These are phyloP conservation scores for Abscondita cerata DNA, from an alignment of 2,888 invertebrate species.

Conservation along the genomic window DNA sequence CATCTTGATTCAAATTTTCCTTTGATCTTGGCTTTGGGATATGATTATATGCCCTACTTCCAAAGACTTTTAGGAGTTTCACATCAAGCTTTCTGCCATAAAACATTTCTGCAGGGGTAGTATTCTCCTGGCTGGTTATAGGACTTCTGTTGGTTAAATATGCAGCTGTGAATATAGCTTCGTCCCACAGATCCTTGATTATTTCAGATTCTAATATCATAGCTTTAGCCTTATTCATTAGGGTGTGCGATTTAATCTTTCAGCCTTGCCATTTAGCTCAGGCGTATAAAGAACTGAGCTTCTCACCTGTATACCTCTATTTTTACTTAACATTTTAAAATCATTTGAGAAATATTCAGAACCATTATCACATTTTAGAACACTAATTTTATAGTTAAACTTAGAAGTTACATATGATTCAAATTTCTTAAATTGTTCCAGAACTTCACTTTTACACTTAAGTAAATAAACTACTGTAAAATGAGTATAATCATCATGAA, in stretches of 20 bases:
- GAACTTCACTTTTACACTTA: slow-evolving; percentile 16
- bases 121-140: neutral
- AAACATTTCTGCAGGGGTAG: neutral
- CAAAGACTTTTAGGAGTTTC: neutral
- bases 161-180: neutral
- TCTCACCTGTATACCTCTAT: slow-evolving; percentile 25
- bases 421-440: slow-evolving; percentile 29
- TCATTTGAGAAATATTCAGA: slow-evolving; percentile 22
- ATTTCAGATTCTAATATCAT: neutral
- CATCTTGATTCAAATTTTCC: neutral
- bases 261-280: slow-evolving; percentile 27
- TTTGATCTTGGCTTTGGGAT: neutral
- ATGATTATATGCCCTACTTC: neutral
- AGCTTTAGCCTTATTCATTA: neutral
- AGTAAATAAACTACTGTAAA: slow-evolving; percentile 20
- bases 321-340: slow-evolving; percentile 24
- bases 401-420: slow-evolving; percentile 13
- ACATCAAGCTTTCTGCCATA: neutral
- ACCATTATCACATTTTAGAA: slow-evolving; percentile 28
- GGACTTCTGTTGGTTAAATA: neutral
- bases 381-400: slow-evolving; percentile 19
- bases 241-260: slow-evolving; percentile 7
- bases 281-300: slow-evolving; percentile 25
- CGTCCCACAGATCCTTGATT: neutral
- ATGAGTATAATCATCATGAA: slow-evolving; percentile 30